Evolutionary conservation across 2,888 invertebrate species (phyloP), one percentile per base, ranked within the genome.

Genomic region (Lepidonotus clava): DNA sequence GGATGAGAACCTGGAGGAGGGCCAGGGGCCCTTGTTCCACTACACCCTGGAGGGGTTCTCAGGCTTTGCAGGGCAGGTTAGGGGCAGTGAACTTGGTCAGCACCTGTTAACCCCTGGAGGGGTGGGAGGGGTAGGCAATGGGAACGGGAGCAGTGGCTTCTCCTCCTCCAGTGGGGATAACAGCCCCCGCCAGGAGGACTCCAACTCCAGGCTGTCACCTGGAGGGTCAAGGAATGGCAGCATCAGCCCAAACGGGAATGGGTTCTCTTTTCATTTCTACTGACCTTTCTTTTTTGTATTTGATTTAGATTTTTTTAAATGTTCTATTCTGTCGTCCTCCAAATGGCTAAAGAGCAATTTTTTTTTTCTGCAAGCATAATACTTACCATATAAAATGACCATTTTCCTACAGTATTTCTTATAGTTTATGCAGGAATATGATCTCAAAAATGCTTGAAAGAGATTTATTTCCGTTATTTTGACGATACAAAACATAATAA

Each of bases 211-310:
- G 80, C 46, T 76, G 1, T 76, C 38, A n/a, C 76, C 76, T 76
- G 76, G 76, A 40, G 40, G 38, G 0, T 80, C 80, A 8, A 1
- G 80, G 28, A 41, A 80, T 80, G 80, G 80, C 32, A 80, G 80
- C n/a, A 34, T 80, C 46, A 80, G 80, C 28, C 80, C 80, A 1
- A 80, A 51, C n/a, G 51, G 80, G 1, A 80, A 41, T 28, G 80
- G 80, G 24, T 80, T 80, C 28, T 80, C 80, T 28, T 80, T 80
- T 32, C 80, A 80, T 80, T 80, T 80, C 80, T 80, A 80, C 24
- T 80, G 41, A 80, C 61, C 28, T 61, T 28, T 28, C 28, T 14
- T 24, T 28, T 1, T 28, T 28, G 14, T 61, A 61, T 61, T 61
- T 32, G 24, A 11, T 56, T 56, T 21, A n/a, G 28, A 28, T 28